Conservation (phyloP, 2,113 vertebrate species). For the Spea multiplicata region DNA sequence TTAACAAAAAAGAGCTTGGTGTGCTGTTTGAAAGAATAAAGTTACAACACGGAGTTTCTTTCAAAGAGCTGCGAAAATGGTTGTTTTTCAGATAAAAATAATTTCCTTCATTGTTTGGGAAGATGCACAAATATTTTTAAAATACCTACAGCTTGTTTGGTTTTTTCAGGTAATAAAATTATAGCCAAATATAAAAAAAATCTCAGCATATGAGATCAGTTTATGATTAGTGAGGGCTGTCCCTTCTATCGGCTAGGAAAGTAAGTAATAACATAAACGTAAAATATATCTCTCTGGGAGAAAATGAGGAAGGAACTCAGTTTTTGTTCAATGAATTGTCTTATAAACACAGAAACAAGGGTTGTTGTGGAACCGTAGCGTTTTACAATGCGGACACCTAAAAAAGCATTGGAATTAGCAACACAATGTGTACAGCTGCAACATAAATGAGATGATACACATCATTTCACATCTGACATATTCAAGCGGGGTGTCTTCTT, state of each 20-base stretch:
- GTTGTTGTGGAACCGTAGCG: slow-evolving; percentile 37
- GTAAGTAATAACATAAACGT: too few relatives aligned
- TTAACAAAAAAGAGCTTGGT: slow-evolving; percentile 14
- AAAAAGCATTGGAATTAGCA: slow-evolving; percentile 41
- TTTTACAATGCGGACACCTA: slow-evolving; percentile 31
- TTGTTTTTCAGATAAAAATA: not conserved
- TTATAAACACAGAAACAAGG: slow-evolving; percentile 39
- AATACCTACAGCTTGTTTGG: too few relatives aligned
- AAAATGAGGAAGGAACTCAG: too few relatives aligned
- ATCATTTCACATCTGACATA: slow-evolving; percentile 44
- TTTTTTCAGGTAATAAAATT: too few relatives aligned
- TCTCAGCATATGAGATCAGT: too few relatives aligned
- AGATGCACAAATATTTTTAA: too few relatives aligned
- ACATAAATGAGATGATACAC: slow-evolving; percentile 30
- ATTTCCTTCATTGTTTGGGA: too few relatives aligned
- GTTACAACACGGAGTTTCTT: slow-evolving; percentile 22
- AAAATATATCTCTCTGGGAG: too few relatives aligned
- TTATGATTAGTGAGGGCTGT: too few relatives aligned
- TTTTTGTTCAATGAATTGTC: slow-evolving; percentile 31
- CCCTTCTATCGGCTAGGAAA: too few relatives aligned
- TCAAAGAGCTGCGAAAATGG: not conserved
- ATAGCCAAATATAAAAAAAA: too few relatives aligned
- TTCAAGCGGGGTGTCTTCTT: not conserved
- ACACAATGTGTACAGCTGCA: slow-evolving; percentile 45
- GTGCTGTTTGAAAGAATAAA: slow-evolving; percentile 10